Conservation (phyloP, 1,140 invertebrate species). For the Pissodes strobi region DNA sequence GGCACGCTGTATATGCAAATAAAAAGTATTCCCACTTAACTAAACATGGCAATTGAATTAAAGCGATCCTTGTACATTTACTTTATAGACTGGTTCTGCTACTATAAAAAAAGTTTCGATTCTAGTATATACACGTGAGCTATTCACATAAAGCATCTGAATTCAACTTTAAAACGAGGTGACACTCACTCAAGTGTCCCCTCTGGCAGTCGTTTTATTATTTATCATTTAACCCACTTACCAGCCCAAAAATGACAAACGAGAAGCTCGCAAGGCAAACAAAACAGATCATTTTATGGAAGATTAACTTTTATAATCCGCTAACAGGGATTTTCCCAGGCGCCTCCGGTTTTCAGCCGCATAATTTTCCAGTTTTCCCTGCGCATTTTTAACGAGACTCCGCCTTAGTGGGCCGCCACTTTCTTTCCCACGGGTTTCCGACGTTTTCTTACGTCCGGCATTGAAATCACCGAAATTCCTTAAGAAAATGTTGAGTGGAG, state of each 20-base stretch:
- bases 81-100: no score
- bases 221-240: neutral
- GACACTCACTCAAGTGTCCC: no score
- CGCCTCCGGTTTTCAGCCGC: constrained; percentile 34
- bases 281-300: constrained; percentile 48
- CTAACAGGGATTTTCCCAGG: constrained; percentile 47
- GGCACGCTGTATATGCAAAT: no score
- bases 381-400: constrained; percentile 25
- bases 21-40: no score
- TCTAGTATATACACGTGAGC: no score
- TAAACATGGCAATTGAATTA: no score
- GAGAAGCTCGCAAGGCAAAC: constrained; percentile 1
- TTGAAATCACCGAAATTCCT: constrained; percentile 37
- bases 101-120: no score
- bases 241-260: constrained; percentile 13
- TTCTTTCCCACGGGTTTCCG: constrained; percentile 25
- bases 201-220: no score
- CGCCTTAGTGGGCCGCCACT: constrained; percentile 23
- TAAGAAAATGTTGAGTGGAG: no score
- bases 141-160: no score
- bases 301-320: constrained; percentile 52
- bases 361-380: constrained; percentile 36
- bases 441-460: constrained; percentile 34
- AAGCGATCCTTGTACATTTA: no score
- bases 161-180: no score